Conservation (phyloP, 2,113 vertebrate genomes). For the Ptilorrhoa leucosticta region DNA sequence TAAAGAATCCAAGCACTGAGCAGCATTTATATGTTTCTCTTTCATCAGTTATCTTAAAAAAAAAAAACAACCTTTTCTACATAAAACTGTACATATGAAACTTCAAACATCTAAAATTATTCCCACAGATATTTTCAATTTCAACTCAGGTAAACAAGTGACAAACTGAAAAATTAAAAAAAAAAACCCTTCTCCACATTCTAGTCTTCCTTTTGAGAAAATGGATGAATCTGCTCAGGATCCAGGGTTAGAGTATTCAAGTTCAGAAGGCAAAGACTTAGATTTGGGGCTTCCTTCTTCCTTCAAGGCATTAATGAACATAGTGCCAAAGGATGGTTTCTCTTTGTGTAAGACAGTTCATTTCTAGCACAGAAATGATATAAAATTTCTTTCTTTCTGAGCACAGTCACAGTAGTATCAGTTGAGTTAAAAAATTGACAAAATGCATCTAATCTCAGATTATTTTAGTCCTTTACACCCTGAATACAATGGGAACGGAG, state of each 20-base stretch:
- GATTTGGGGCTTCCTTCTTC: not conserved
- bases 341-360: not conserved
- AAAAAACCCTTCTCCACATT: not conserved
- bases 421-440: not conserved
- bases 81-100: not conserved
- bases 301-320: not conserved
- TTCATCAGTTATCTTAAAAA: not conserved
- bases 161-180: not conserved
- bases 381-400: not conserved
- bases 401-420: not conserved
- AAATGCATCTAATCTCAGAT: not conserved
- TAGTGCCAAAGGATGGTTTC: not conserved
- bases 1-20: not conserved
- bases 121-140: not conserved
- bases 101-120: not conserved
- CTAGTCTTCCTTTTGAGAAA: not conserved
- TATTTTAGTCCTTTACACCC: not conserved
- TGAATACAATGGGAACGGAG: not conserved
- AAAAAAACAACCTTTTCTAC: rapidly evolving
- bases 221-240: not conserved
- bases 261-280: not conserved
- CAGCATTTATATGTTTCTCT: not conserved
- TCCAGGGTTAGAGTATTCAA: not conserved
- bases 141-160: not conserved
- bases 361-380: not conserved